Conservation (phyloP, 1,140 invertebrate species). For the Aethina tumida region DNA sequence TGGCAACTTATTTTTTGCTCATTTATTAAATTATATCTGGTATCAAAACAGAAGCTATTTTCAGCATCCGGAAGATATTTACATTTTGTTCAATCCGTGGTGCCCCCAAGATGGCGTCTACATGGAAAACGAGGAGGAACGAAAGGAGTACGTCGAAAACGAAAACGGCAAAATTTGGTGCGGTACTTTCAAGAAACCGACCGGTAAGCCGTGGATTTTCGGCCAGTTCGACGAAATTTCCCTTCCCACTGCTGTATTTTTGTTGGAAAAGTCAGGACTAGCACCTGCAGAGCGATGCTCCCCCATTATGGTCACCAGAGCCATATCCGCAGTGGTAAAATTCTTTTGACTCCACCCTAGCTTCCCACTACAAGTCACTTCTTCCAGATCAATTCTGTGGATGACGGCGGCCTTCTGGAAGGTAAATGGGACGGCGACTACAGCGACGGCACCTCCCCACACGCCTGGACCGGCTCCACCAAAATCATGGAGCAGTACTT, state of each 20-base stretch:
- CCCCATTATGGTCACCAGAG: conserved; percentile 56
- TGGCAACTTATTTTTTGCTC: too few species aligned
- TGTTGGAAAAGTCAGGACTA: conserved; percentile 50
- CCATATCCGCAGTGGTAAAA: conserved; percentile 60
- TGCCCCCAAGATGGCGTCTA: conserved; percentile 55
- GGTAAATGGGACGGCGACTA: conserved; percentile 68
- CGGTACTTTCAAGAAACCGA: conserved; percentile 53
- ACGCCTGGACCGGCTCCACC: conserved; percentile 59
- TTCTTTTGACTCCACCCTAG: conserved; percentile 8
- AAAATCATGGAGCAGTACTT: conserved; percentile 59
- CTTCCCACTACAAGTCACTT: not conserved
- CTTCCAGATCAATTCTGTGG: conserved; percentile 46
- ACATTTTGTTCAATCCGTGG: conserved; percentile 78
- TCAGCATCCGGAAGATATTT: conserved; percentile 45
- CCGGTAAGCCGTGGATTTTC: conserved; percentile 62
- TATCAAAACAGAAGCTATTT: not conserved
- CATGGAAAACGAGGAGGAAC: conserved; percentile 50
- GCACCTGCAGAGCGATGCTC: conserved; percentile 54
- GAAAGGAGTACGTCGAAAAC: conserved; percentile 62
- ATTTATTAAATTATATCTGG: not conserved
- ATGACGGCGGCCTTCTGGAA: conserved; percentile 58
- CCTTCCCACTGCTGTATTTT: conserved; percentile 51
- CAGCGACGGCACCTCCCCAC: conserved; percentile 51
- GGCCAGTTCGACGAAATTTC: conserved; percentile 63
- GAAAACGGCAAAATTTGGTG: conserved; percentile 70